These are phyloP conservation scores for Pardosa pseudoannulata DNA, from an alignment of 2,888 invertebrate genomes.

Conservation along the genomic window DNA sequence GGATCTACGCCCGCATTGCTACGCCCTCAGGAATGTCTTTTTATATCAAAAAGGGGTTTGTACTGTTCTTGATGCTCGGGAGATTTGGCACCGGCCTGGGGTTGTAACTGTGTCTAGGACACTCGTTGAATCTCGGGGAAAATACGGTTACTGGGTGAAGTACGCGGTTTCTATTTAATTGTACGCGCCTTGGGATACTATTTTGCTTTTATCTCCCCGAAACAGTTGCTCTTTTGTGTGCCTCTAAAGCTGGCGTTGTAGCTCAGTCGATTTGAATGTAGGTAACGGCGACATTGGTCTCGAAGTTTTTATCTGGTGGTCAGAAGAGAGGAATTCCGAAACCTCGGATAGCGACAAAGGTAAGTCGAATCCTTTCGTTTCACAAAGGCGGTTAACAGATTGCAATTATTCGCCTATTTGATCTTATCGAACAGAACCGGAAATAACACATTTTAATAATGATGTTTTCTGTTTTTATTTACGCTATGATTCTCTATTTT, in stretches of 20 bases:
- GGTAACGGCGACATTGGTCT: background rate
- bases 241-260: background rate
- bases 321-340: too few relatives aligned
- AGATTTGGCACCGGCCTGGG: background rate
- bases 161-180: background rate
- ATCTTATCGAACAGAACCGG: too few relatives aligned
- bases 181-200: background rate
- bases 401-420: too few relatives aligned
- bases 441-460: too few relatives aligned
- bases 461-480: too few relatives aligned
- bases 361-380: too few relatives aligned
- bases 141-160: background rate
- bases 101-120: constrained; percentile 5
- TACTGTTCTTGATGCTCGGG: background rate
- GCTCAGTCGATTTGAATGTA: background rate
- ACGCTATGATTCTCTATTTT: too few relatives aligned
- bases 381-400: too few relatives aligned
- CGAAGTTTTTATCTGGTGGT: background rate
- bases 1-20: constrained; percentile 19
- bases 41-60: background rate
- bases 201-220: background rate
- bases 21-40: constrained; percentile 20
- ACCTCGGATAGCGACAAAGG: too few relatives aligned
- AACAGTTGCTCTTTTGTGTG: background rate
- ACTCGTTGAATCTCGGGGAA: background rate